Conservation (phyloP, 2,113 vertebrate species). For the Phyllostomus hastatus region DNA sequence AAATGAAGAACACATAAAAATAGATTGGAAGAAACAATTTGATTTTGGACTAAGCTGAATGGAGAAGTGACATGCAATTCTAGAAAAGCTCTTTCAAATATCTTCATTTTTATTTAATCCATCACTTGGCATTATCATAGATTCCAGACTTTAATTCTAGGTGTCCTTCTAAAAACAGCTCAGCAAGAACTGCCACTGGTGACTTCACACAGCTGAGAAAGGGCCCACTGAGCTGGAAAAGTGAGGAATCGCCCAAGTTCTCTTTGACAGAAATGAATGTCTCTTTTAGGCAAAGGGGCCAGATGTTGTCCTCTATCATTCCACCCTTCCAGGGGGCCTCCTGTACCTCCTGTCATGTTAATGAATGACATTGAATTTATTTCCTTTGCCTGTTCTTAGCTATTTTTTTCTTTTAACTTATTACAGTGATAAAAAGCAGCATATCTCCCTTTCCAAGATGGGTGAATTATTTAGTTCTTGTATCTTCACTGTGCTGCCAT, state of each 20-base stretch:
- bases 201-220: not conserved
- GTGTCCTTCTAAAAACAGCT: not conserved
- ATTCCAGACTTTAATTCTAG: not conserved
- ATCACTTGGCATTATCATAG: not conserved
- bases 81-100: not conserved
- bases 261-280: not conserved
- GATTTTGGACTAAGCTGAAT: not conserved
- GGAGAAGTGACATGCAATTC: not conserved
- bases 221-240: not conserved
- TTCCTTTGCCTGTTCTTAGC: not conserved
- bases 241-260: not conserved
- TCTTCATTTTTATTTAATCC: not conserved
- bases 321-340: not conserved
- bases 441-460: not conserved
- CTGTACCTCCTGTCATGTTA: not conserved
- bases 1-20: not conserved
- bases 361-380: not conserved
- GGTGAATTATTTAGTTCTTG: not conserved
- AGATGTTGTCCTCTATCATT: not conserved
- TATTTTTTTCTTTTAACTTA: slow-evolving; percentile 9
- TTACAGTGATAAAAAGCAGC: not conserved
- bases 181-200: not conserved
- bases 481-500: not conserved
- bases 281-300: not conserved
- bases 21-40: not conserved